Base-by-base conservation (phyloP, 2,113 vertebrate species). In the Nicator chloris region DNA sequence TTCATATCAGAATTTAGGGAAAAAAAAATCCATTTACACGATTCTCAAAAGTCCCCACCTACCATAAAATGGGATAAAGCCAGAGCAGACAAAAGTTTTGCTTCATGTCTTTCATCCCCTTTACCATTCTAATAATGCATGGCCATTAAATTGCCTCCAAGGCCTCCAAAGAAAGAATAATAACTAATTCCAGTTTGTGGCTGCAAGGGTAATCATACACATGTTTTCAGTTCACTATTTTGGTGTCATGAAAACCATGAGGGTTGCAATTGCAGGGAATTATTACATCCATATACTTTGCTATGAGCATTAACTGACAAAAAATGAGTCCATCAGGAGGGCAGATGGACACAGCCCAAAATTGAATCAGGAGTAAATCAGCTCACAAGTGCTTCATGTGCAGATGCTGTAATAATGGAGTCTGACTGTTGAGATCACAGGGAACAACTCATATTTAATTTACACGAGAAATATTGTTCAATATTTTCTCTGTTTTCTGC, bases 331-430 rank as follows among this genome's bases (percentile, higher is more conserved):
- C 51, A 7, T 69, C 83, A 56, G 30, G 78, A 93, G 65, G 4
- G 39, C 81, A 91, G 79, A 95, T 60, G 78, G 94, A 79, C 70
- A 33, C n/a, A 56, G 45, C 68, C 79, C 68, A 2, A 87, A 94
- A 93, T 64, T 93, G 69, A 96, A 97, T 90, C 83, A 92, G 71
- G 80, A 91, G 53, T 53, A 93, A 91, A 93, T 77, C 92, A 91
- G 92, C 44, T 77, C 49, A 60, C 47, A 80, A 77, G 73, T 8
- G 47, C 37, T 80, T 75, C 7, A 7, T 24, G 17, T 30, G 39
- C 89, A 96, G 93, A 92, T n/a, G 84, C 79, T 88, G 39, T 26
- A 57, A 86, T 93, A 82, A 84, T 7, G 33, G 68, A 44, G 37
- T 68, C 37, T 53, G 57, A 33, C 18, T 47, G 8, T 22, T 11